Base-by-base conservation (phyloP, 2,888 invertebrate species). In the Brachylomia viminalis region DNA sequence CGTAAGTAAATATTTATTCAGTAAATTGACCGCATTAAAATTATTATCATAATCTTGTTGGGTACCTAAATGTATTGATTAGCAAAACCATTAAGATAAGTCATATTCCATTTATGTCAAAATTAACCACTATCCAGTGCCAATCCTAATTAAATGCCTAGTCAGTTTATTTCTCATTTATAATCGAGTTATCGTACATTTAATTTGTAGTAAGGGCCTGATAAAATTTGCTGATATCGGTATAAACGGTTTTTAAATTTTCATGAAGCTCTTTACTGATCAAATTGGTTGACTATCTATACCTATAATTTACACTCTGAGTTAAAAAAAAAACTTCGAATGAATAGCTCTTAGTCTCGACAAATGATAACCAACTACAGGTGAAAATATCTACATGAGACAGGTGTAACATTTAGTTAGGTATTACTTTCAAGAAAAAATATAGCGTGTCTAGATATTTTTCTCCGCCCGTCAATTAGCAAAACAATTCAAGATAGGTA, bases 391-490 rank as follows among this genome's bases (percentile, higher is more conserved):
- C 7, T 58, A 27, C 38, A 58, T 10, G 38, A 49, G 59, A 47
- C 83, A 85, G 74, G 72, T 82, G 71, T 38, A 56, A 7, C 33
- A 52, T 56, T 42, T 42, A 52, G 1, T 8, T 33, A 33, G 2
- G 4, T 13, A 47, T 38, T 15, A 56, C 23, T 45, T 54, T 42
- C 38, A 70, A 61, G 62, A 23, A 54, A 70, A 84, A 38, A 77
- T 58, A 70, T 67, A 33, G 52, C 52, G 49, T 42, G 58, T 33
- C 27, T 64, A 62, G 20, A 83, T 74, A 74, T 75, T 72, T 68
- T 61, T 49, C 65, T 70, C n/a, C 54, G 30, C 58, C 47, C 30
- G 79, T 69, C 82, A 83, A 85, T 83, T 85, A 82, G 65, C 42
- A 69, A 80, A 73, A 77, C 30, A 74, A 72, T 77, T 74, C n/a